Evolutionary conservation across 92 coral and sea anemone genomes (phyloP).

Genomic region (Bergia sp.): DNA sequence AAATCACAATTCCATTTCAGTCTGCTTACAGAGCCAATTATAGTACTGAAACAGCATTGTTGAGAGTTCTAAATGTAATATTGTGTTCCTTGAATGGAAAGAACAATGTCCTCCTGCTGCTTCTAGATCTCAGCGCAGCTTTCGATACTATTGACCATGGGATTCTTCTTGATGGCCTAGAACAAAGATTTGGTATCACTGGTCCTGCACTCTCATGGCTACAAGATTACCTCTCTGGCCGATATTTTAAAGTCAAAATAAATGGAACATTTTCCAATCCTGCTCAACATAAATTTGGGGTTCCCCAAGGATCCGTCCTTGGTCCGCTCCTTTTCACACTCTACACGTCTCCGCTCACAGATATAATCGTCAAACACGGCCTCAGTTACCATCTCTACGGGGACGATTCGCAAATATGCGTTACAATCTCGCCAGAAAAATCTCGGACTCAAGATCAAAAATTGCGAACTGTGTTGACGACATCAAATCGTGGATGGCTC

Average conservation of each 20-base stretch:
- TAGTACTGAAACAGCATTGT: not conserved
- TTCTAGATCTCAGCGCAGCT: not conserved
- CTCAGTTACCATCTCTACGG: not conserved
- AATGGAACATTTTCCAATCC: not conserved
- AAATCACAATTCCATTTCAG: not conserved
- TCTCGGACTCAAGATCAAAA: constrained; percentile 21
- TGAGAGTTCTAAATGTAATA: not conserved
- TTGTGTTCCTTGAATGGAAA: not conserved
- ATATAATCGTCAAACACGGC: not conserved
- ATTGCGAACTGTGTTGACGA: constrained; percentile 11
- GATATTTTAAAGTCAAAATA: not conserved
- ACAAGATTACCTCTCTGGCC: not conserved
- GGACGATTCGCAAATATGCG: constrained; percentile 3
- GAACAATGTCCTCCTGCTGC: not conserved
- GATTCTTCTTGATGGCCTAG: not conserved
- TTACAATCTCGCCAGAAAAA: constrained; percentile 10
- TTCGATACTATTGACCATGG: not conserved
- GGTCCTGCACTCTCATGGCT: not conserved
- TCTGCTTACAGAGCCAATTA: not conserved
- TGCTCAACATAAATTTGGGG: not conserved
- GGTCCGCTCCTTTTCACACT: not conserved
- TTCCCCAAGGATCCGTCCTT: not conserved
- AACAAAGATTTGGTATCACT: not conserved
- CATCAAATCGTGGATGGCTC: constrained; percentile 27
- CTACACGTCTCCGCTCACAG: not conserved